These are phyloP conservation scores for Dastarcus helophoroides DNA, from an alignment of 2,888 invertebrate genomes.

Conservation along the genomic window DNA sequence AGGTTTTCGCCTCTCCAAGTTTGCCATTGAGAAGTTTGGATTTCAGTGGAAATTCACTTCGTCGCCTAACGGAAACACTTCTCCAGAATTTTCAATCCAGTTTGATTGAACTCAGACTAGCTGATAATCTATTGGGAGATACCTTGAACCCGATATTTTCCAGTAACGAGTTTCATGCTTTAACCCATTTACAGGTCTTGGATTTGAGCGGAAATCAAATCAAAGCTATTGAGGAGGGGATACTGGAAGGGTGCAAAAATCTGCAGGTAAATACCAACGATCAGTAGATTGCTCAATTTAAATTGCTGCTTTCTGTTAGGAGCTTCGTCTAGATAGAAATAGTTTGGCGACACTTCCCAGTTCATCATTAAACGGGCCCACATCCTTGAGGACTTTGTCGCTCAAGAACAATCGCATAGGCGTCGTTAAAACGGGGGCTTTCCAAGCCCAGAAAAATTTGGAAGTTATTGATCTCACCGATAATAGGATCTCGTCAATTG, in stretches of 20 bases:
- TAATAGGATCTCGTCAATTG: conserved; percentile 64
- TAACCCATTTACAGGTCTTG: conserved; percentile 58
- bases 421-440: conserved; percentile 49
- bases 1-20: conserved; percentile 60
- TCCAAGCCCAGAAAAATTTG: conserved; percentile 55
- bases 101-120: conserved; percentile 57
- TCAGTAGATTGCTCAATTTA: not conserved
- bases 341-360: conserved; percentile 65
- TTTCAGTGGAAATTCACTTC: conserved; percentile 69
- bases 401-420: conserved; percentile 70
- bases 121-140: conserved; percentile 79
- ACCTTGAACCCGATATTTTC: conserved; percentile 85
- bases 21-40: conserved; percentile 66
- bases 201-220: conserved; percentile 75
- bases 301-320: conserved; percentile 41
- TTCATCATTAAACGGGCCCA: conserved; percentile 70
- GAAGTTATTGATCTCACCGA: conserved; percentile 68
- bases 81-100: conserved; percentile 55
- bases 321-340: conserved; percentile 71
- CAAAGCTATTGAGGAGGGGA: conserved; percentile 72
- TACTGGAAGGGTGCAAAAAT: conserved; percentile 70
- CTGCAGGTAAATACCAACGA: conserved; percentile 44
- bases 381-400: conserved; percentile 58
- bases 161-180: conserved; percentile 68
- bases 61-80: conserved; percentile 65